phyloP scores from a whole-genome alignment of 2,113 vertebrate genomes.

The Tretioscincus oriximinensis region DNA sequence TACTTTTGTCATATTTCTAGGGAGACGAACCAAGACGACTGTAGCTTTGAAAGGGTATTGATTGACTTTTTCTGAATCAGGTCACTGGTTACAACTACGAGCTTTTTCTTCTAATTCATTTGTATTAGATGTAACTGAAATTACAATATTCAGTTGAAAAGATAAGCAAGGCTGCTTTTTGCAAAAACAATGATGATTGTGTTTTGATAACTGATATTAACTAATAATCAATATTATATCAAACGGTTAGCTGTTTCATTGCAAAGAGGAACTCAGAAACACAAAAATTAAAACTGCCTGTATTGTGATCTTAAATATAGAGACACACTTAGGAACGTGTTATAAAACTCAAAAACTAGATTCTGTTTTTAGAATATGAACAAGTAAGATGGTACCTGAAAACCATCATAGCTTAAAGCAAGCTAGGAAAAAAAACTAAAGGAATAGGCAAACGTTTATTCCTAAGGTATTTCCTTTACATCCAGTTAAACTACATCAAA shows the following conservation, averaged over 20 bases:
- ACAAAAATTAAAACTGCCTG: neutral
- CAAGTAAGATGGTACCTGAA: neutral
- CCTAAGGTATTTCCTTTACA: neutral
- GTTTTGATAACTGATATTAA: neutral
- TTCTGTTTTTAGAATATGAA: constrained; percentile 1
- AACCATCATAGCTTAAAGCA: neutral
- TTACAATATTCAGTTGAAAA: neutral
- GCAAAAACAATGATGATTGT: fast-evolving
- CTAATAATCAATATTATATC: too few species aligned
- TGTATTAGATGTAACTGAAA: neutral
- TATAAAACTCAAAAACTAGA: neutral
- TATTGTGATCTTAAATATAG: too few species aligned
- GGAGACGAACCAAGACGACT: neutral
- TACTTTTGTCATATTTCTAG: constrained; percentile 22
- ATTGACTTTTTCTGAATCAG: neutral
- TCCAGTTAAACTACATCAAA: neutral
- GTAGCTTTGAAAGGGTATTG: constrained; percentile 14
- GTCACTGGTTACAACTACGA: neutral
- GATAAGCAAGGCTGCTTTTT: neutral
- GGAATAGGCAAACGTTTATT: neutral
- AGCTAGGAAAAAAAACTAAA: neutral
- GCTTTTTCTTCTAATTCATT: constrained; percentile 22
- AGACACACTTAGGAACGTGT: neutral
- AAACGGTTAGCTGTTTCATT: neutral
- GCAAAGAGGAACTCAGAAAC: too few species aligned